A percentile compares a stretch with the other conserved stretches of the same genome.
These are phyloP conservation scores for Hystrix cristata DNA, from an alignment of 2,113 vertebrate genomes.

Conservation along the genomic window DNA sequence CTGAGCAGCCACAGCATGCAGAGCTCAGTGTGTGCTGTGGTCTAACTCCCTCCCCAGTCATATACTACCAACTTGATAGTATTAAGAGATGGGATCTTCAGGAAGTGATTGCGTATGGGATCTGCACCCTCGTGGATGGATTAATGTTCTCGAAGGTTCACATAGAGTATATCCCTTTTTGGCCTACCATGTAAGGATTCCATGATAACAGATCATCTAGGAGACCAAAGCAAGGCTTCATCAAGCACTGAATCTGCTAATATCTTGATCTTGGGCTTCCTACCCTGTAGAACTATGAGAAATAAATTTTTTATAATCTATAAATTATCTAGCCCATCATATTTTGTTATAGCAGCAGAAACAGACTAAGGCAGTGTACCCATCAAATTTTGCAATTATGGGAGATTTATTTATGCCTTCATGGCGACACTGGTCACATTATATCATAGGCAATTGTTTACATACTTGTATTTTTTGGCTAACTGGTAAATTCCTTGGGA, in stretches of 20 bases:
- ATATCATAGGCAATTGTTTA: neutral
- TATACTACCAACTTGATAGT: neutral
- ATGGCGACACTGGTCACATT: neutral
- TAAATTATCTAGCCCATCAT: neutral
- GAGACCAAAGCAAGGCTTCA: neutral
- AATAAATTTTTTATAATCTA: neutral
- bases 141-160: neutral
- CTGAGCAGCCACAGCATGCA: neutral
- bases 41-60: neutral
- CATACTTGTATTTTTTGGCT: constrained; percentile 7
- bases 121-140: neutral
- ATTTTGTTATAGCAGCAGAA: neutral
- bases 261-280: neutral
- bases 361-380: neutral
- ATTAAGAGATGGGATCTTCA: neutral
- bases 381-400: neutral
- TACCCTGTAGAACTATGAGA: neutral
- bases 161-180: neutral
- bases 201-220: neutral
- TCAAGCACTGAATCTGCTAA: neutral
- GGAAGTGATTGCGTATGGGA: neutral
- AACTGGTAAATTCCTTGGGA: neutral
- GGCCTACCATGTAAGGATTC: neutral
- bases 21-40: neutral
- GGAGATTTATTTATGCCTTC: neutral